A percentile compares a stretch with the other conserved stretches of the same genome.
phyloP scores from a whole-genome alignment of 2,888 invertebrate species.

The Brachyptera putata region DNA sequence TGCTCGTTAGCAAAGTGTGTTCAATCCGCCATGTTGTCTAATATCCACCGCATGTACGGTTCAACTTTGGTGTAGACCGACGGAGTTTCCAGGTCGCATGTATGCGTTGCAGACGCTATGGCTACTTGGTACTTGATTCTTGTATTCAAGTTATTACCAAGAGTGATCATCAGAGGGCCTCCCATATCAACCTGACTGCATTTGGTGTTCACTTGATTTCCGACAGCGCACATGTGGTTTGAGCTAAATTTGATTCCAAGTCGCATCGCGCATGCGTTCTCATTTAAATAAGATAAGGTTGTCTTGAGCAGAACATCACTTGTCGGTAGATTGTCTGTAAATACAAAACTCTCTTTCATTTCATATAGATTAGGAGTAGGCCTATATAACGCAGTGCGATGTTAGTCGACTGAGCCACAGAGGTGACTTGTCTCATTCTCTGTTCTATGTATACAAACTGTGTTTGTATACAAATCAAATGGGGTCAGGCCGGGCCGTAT shows the following conservation, averaged over 20 bases:
- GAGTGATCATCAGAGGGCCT: neutral
- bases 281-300: neutral
- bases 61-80: neutral
- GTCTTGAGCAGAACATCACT: neutral
- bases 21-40: constrained; percentile 1
- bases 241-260: neutral
- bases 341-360: too few relatives aligned
- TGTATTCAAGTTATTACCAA: neutral
- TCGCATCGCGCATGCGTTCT: neutral
- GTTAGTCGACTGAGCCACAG: too few relatives aligned
- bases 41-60: neutral
- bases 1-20: too few relatives aligned
- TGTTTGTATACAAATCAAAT: too few relatives aligned
- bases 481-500: too few relatives aligned
- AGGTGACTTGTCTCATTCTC: too few relatives aligned
- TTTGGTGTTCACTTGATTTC: neutral
- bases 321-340: too few relatives aligned
- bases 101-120: neutral
- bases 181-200: neutral
- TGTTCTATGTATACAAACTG: too few relatives aligned
- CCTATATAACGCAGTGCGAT: too few relatives aligned
- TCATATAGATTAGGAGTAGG: too few relatives aligned
- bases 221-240: neutral
- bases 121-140: neutral
- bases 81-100: neutral